Percentiles rank a stretch among this genome's conserved stretches.
Evolutionary conservation across 2,888 invertebrate species (phyloP).

Genomic region (Pinctada fucata): DNA sequence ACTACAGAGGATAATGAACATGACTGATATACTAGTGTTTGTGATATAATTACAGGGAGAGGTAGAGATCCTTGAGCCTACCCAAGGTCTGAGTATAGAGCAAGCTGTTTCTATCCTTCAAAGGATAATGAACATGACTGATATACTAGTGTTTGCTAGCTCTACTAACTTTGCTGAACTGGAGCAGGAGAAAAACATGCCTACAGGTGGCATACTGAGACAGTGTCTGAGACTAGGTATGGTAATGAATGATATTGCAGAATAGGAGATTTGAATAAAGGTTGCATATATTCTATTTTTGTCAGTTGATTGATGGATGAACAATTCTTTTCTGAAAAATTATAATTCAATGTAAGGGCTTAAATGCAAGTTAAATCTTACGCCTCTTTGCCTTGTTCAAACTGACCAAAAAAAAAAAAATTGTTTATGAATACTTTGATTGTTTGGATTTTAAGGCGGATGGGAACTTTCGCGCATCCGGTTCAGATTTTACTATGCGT

Average conservation of each 20-base stretch:
- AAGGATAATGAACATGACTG: conserved; percentile 98
- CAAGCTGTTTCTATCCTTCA: conserved; percentile 99
- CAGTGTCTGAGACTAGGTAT: conserved; percentile 92
- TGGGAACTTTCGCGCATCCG: too few relatives aligned
- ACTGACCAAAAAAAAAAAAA: too few relatives aligned
- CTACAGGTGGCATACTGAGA: conserved; percentile 97
- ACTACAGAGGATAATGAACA: conserved; percentile 97
- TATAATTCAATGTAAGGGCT: too few relatives aligned
- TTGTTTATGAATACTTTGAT: too few relatives aligned
- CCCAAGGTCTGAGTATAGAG: conserved; percentile 98
- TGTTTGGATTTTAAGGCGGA: too few relatives aligned
- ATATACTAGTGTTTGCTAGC: conserved; percentile 98
- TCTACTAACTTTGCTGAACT: conserved; percentile 97
- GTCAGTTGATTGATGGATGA: too few relatives aligned
- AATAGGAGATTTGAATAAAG: too few relatives aligned
- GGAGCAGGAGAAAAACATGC: conserved; percentile 99
- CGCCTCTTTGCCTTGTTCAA: too few relatives aligned
- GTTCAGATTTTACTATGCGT: too few relatives aligned
- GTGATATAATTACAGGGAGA: conserved; percentile 89
- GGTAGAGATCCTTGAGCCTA: conserved; percentile 97
- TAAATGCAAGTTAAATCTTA: too few relatives aligned
- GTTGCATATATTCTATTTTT: too few relatives aligned
- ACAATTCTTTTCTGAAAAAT: too few relatives aligned
- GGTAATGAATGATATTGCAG: not conserved
- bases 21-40: conserved; percentile 99